Evolutionary conservation across 2,888 invertebrate species (phyloP), one percentile per base, ranked within the genome.

Genomic region (Lasioglossum zephyrum): DNA sequence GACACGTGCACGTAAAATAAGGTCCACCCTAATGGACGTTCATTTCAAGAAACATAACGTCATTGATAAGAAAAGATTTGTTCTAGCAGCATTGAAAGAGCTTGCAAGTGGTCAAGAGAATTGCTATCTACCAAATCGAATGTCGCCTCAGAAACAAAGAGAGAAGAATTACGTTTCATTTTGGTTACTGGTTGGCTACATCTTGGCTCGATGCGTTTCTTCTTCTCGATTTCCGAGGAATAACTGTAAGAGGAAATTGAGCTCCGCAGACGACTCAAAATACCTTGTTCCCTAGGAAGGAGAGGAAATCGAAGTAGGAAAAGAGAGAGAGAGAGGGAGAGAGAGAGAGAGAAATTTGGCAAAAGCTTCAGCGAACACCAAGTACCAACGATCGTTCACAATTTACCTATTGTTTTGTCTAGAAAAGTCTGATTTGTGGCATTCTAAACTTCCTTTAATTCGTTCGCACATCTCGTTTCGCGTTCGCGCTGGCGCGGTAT

Each of bases 341-440:
- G 49, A 18, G 63, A 31, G 60, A n/a, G 26, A 63, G 22, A 66
- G n/a, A 47, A 77, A 49, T 39, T 36, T 49, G 9, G 49, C 36
- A 49, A 49, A 77, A n/a, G 49, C 22, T 36, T 26, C n/a, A 0
- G 6, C 47, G 0, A 18, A 18, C 49, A 39, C 49, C n/a, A 53
- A 39, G 47, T 77, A 13, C 18, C 77, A 36, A 31, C 31, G 31
- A 16, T 6, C 22, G 63, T n/a, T 36, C 39, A 49, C 49, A 77
- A 77, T 69, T 77, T 36, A 49, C 69, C 69, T 53, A 77, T 77
- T 69, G 69, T 69, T 77, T 77, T 39, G 69, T 69, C 69, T 69
- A 16, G 31, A 31, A 31, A 49, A 69, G 18, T 47, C 60, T 18
- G 60, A 63, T 60, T n/a, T 26, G 69, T 39, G 63, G 39, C 39